Conservation (phyloP, 2,797 vertebrate species). For the Aldrovandia affinis region DNA sequence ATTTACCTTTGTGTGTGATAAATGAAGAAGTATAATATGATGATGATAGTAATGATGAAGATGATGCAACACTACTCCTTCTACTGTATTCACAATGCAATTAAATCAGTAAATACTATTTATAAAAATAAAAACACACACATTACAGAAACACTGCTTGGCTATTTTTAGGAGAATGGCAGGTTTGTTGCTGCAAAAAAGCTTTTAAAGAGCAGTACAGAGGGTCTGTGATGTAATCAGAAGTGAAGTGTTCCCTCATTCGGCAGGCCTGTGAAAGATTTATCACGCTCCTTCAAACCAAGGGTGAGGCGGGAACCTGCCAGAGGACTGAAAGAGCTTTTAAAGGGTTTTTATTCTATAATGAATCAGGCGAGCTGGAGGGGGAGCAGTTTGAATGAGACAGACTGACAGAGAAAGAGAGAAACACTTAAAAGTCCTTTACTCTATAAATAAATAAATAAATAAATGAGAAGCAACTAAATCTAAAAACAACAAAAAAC, state of each 20-base stretch:
- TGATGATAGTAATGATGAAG: neutral
- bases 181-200: neutral
- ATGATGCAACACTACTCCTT: no score
- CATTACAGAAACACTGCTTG: conserved; percentile 56
- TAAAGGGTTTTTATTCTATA: conserved; percentile 47
- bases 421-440: neutral
- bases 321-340: conserved; percentile 38
- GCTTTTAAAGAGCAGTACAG: conserved; percentile 51
- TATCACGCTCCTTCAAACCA: conserved; percentile 56
- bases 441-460: neutral
- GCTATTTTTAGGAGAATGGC: conserved; percentile 59
- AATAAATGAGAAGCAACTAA: neutral
- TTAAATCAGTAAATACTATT: neutral
- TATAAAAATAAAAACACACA: conserved; percentile 5
- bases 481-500: neutral
- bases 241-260: conserved; percentile 72
- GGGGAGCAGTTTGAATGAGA: conserved; percentile 28
- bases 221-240: conserved; percentile 72
- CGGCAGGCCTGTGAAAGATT: conserved; percentile 71
- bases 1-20: neutral
- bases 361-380: conserved; percentile 36
- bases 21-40: neutral
- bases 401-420: conserved; percentile 15
- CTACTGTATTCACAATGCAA: neutral
- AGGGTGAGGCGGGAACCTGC: conserved; percentile 49